Conservation (phyloP, 1,140 invertebrate species). For the Rhizoglyphus robini region DNA sequence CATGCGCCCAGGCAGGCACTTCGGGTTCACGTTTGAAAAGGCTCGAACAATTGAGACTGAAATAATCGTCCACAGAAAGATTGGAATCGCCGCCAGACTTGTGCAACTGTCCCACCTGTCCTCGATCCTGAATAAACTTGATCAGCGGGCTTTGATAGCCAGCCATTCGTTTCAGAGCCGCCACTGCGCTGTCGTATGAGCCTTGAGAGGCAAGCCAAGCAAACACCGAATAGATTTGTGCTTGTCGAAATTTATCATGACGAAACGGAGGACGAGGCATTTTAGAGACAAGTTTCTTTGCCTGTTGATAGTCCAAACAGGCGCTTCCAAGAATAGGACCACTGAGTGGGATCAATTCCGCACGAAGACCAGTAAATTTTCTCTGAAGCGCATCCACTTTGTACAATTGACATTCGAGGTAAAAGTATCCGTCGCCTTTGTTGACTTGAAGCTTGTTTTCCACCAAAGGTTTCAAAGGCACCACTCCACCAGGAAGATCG, state of each 20-base stretch:
- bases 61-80: too few species aligned
- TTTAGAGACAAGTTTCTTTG: background rate
- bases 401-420: background rate
- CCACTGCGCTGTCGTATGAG: background rate
- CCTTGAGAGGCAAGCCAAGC: background rate
- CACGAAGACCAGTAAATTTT: background rate
- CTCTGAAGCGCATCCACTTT: background rate
- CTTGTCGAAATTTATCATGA: slow-evolving; percentile 5
- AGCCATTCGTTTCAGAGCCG: background rate
- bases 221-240: background rate
- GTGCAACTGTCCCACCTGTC: too few species aligned
- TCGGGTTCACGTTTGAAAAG: background rate
- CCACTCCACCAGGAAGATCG: background rate
- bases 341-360: background rate
- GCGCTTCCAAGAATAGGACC: background rate
- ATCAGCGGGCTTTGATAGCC: too few species aligned
- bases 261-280: too few species aligned
- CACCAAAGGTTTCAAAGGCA: background rate
- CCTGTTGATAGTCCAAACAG: background rate
- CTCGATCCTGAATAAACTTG: background rate
- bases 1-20: background rate
- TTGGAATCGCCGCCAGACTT: too few species aligned
- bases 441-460: background rate
- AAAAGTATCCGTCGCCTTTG: too few species aligned
- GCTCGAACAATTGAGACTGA: too few species aligned